Evolutionary conservation across 2,797 vertebrate genomes (phyloP).

Genomic region (Cynopterus sphinx): DNA sequence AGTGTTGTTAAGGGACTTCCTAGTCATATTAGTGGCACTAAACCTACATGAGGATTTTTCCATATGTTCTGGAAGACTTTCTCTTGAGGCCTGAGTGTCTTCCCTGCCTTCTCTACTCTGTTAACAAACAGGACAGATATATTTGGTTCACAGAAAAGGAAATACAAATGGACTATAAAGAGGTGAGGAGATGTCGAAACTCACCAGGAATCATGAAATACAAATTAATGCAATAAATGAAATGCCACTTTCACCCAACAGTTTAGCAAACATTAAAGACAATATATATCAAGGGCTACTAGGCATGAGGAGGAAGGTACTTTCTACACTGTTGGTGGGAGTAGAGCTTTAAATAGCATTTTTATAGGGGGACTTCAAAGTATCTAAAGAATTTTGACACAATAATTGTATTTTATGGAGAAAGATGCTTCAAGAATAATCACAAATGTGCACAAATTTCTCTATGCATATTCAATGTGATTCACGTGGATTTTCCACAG

Average conservation of each 20-base stretch:
- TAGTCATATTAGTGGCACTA: constrained; percentile 12
- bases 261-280: constrained; percentile 40
- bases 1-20: background rate
- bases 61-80: constrained; percentile 21
- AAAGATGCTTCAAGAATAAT: constrained; percentile 51
- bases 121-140: constrained; percentile 40
- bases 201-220: constrained; percentile 4
- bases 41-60: background rate
- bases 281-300: background rate
- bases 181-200: background rate
- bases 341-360: background rate
- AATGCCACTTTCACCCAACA: constrained; percentile 12
- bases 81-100: background rate
- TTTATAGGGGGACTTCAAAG: constrained; percentile 38
- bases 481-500: background rate
- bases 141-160: constrained; percentile 18
- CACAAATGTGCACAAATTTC: constrained; percentile 37
- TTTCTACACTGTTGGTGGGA: background rate
- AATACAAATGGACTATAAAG: background rate
- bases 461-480: background rate
- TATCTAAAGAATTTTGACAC: constrained; percentile 53
- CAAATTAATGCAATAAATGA: constrained; percentile 16
- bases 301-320: constrained; percentile 4
- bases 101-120: constrained; percentile 18
- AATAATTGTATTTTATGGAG: constrained; percentile 33